phyloP scores from a whole-genome alignment of 1,140 invertebrate genomes.

The Pseudomyrmex dendroicus region DNA sequence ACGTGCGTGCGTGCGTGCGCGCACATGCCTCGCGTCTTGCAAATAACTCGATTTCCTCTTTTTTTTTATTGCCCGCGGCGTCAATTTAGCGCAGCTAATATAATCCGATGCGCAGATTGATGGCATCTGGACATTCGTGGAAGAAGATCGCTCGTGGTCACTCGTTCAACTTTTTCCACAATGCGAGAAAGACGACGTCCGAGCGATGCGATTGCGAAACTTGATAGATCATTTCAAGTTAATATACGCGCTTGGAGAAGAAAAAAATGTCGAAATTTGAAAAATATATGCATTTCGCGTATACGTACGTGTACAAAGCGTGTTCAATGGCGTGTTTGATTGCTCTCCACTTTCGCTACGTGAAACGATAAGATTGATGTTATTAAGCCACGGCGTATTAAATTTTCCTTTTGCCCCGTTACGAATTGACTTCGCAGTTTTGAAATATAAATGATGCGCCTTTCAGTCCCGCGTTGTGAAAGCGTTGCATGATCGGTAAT shows the following conservation, averaged over 20 bases:
- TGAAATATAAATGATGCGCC: slow-evolving; percentile 30
- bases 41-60: slow-evolving; percentile 1
- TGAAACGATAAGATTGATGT: slow-evolving; percentile 42
- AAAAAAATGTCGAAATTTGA: background rate
- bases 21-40: background rate
- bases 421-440: slow-evolving; percentile 21
- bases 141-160: background rate
- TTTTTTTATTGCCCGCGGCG: background rate
- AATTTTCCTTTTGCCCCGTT: slow-evolving; percentile 13
- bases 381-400: slow-evolving; percentile 24
- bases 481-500: slow-evolving; percentile 22
- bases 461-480: background rate
- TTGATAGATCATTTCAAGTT: slow-evolving; percentile 7
- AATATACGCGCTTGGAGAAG: too few relatives aligned
- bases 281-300: background rate
- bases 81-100: slow-evolving; percentile 4
- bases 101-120: background rate
- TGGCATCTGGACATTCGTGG: background rate
- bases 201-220: slow-evolving; percentile 12
- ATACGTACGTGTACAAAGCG: background rate
- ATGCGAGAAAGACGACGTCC: too few relatives aligned
- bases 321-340: slow-evolving; percentile 7
- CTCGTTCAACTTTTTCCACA: background rate
- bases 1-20: too few relatives aligned
- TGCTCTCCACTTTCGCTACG: slow-evolving; percentile 32